Base-by-base conservation (phyloP, 2,113 vertebrate species). In the Megalops atlanticus region DNA sequence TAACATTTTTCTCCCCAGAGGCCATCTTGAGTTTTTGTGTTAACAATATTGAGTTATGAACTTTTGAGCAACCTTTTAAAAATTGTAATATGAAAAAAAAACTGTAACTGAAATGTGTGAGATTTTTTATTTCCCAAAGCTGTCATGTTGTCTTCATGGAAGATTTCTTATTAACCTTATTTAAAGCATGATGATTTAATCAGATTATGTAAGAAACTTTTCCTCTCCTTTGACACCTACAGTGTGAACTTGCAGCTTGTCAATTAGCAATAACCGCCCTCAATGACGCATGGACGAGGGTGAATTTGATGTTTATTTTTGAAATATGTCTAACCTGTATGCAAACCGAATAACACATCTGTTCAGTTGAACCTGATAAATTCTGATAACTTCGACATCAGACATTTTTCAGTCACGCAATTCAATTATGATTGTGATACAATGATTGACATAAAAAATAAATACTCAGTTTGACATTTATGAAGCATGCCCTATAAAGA, bases 41-140 rank as follows among this genome's bases (percentile, higher is more conserved):
- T 58, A 12, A 58, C 18, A 24, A 58, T 5, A 58, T 14, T 21
- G 8, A 18, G n/a, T 58, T n/a, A 8, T 58, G 75, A 14, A 52
- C 76, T 64, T 64, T 40, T 64, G 14, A 7, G 36, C 40, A 64
- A 39, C 76, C 36, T 15, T 68, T 78, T 78, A 45, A 75, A 47
- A 75, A 49, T 49, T 38, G n/a, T n/a, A 15, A n/a, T 58, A n/a
- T n/a, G n/a, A 58, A 58, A 58, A n/a, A n/a, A 31, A 64, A 64
- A 27, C n/a, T 27, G 5, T 31, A 64, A 64, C 18, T 64, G 58
- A 24, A n/a, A 58, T n/a, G 1, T n/a, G 24, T 27, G 58, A 64
- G 58, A 8, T 27, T 8, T 6, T 8, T 64, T 31, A 27, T 64
- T 7, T 64, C 31, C 11, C 11, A 11, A 24, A 64, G 11, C 24